phyloP scores from a whole-genome alignment of 2,888 invertebrate genomes.

The Cosmia trapezina region DNA sequence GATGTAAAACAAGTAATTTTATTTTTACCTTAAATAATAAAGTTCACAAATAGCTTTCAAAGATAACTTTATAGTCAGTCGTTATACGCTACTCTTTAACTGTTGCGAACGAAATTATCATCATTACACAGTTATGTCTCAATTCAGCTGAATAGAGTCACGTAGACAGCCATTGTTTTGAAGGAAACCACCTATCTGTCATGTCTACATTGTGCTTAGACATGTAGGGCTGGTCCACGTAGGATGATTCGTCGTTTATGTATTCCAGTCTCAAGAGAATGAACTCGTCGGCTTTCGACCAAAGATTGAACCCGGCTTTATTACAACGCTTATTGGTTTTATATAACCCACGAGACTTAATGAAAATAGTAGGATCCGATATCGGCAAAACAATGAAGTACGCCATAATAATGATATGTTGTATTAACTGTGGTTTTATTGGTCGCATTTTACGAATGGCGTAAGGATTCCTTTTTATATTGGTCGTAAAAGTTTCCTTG shows the following conservation, averaged over 20 bases:
- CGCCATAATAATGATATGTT: constrained; percentile 50
- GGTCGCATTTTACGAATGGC: constrained; percentile 43
- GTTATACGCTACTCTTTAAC: constrained; percentile 17
- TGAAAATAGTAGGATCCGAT: constrained; percentile 70
- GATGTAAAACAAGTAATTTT: neutral
- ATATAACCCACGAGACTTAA: constrained; percentile 74
- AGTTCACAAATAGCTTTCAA: neutral
- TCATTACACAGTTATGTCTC: constrained; percentile 16
- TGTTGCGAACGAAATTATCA: constrained; percentile 25
- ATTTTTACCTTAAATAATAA: constrained; percentile 14
- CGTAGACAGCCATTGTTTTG: constrained; percentile 54
- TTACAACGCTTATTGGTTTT: constrained; percentile 78
- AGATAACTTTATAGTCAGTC: constrained; percentile 15
- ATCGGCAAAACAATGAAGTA: constrained; percentile 58
- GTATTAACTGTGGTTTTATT: constrained; percentile 46
- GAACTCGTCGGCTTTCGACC: constrained; percentile 69
- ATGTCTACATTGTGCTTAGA: constrained; percentile 47
- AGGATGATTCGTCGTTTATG: constrained; percentile 71
- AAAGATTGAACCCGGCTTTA: constrained; percentile 76
- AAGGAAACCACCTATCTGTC: constrained; percentile 51
- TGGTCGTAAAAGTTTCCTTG: constrained; percentile 44
- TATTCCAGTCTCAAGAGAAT: constrained; percentile 74
- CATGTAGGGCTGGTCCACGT: constrained; percentile 48
- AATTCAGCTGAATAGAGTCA: constrained; percentile 32
- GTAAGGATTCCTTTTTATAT: constrained; percentile 44